Percentiles rank a stretch among this genome's conserved stretches.
Evolutionary conservation across 2,113 vertebrate genomes (phyloP).

Genomic region (Willisornis vidua): DNA sequence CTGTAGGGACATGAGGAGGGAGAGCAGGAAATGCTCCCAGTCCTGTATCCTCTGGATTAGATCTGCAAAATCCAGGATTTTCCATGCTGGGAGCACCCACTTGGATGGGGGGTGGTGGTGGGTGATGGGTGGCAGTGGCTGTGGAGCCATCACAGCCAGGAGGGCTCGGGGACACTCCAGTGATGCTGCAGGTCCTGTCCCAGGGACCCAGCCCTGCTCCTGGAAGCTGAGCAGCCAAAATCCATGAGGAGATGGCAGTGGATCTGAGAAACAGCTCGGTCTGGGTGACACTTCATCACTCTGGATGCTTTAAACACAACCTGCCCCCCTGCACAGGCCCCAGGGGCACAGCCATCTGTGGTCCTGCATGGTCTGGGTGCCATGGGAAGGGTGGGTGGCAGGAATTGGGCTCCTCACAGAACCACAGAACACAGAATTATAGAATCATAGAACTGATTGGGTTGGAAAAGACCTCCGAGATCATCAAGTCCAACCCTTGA

Average conservation of each 20-base stretch:
- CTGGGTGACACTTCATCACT: not conserved
- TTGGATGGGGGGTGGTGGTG: accelerated
- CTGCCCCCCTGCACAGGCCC: not conserved
- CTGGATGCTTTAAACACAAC: not conserved
- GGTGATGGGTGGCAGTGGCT: not conserved
- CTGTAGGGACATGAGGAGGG: constrained; percentile 19
- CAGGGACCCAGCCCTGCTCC: accelerated
- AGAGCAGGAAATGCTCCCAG: not conserved
- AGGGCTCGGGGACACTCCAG: no score
- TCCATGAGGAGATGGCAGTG: accelerated
- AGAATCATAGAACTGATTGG: not conserved
- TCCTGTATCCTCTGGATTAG: not conserved
- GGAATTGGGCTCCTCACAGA: not conserved
- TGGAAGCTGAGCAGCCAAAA: not conserved
- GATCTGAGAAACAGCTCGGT: not conserved
- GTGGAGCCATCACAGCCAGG: not conserved
- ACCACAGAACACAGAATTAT: no score
- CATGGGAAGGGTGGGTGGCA: accelerated
- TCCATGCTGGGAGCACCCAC: not conserved
- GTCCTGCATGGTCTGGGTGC: not conserved
- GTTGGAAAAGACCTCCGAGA: not conserved
- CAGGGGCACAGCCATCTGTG: accelerated
- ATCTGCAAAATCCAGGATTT: not conserved
- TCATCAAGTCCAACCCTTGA: no score
- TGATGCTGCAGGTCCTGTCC: not conserved